These are phyloP conservation scores for Akabosia matsudoensis DNA, from an alignment of 1,140 invertebrate genomes.

Conservation along the genomic window DNA sequence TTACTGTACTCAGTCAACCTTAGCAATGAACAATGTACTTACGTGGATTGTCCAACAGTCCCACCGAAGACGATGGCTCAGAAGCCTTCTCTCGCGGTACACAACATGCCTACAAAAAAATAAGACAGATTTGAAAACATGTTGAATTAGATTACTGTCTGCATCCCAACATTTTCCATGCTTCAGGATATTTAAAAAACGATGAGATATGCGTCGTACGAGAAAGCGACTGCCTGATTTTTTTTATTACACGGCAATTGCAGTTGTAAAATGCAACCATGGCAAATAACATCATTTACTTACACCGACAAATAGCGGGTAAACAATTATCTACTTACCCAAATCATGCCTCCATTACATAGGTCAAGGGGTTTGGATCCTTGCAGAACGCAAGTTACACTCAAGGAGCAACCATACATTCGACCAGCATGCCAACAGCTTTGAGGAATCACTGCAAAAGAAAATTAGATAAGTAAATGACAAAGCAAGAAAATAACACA, in stretches of 20 bases:
- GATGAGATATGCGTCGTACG: too few species aligned
- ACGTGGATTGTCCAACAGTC: slow-evolving; percentile 78
- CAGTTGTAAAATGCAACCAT: slow-evolving; percentile 8
- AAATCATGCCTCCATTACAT: slow-evolving; percentile 60
- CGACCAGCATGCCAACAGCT: slow-evolving; percentile 84
- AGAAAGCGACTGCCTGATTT: too few species aligned
- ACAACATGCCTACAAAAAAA: slow-evolving; percentile 70
- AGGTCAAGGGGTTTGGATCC: slow-evolving; percentile 82
- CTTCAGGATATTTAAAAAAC: too few species aligned
- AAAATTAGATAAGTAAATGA: slow-evolving; percentile 21
- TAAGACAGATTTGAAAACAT: too few species aligned
- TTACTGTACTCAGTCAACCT: too few species aligned
- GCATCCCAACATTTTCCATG: neutral
- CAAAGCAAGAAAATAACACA: too few species aligned
- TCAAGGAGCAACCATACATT: slow-evolving; percentile 81
- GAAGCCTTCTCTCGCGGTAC: slow-evolving; percentile 69
- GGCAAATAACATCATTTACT: neutral
- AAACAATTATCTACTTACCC: neutral
- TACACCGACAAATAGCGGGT: neutral
- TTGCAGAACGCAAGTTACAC: slow-evolving; percentile 81
- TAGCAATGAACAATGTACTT: slow-evolving; percentile 55
- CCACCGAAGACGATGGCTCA: slow-evolving; percentile 52
- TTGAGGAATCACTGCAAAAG: slow-evolving; percentile 78
- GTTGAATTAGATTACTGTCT: neutral
- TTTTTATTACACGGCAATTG: neutral